These are phyloP conservation scores for Prionace glauca DNA, from an alignment of 2,797 vertebrate genomes.

Conservation along the genomic window DNA sequence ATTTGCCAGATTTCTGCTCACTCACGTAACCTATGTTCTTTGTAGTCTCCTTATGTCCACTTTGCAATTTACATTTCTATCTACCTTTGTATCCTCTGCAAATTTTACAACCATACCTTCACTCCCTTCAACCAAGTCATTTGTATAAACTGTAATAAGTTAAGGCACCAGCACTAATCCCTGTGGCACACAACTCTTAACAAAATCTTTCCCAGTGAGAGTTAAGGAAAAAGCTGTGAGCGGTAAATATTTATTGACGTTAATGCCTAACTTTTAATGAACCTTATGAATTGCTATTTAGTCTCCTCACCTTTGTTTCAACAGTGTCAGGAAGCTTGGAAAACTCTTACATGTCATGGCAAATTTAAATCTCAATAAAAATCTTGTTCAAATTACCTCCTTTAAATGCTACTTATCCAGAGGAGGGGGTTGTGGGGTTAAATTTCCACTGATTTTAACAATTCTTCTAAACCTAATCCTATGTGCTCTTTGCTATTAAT, in stretches of 20 bases:
- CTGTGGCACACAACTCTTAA: no score
- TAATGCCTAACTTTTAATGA: neutral
- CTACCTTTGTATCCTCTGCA: no score
- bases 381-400: neutral
- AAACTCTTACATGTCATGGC: neutral
- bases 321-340: neutral
- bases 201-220: neutral
- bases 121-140: no score
- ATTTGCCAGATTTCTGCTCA: no score
- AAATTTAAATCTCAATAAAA: neutral
- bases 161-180: no score
- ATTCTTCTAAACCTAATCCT: neutral
- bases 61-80: no score
- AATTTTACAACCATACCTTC: no score
- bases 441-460: neutral
- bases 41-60: no score
- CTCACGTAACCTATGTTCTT: no score
- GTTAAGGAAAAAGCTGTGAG: neutral
- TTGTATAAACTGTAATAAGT: no score
- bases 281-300: neutral
- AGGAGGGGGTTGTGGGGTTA: neutral
- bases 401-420: neutral
- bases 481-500: neutral
- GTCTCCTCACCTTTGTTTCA: neutral
- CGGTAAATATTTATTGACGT: no score